These are phyloP conservation scores for Eulacestoma nigropectus DNA, from an alignment of 2,113 vertebrate species.

Conservation along the genomic window DNA sequence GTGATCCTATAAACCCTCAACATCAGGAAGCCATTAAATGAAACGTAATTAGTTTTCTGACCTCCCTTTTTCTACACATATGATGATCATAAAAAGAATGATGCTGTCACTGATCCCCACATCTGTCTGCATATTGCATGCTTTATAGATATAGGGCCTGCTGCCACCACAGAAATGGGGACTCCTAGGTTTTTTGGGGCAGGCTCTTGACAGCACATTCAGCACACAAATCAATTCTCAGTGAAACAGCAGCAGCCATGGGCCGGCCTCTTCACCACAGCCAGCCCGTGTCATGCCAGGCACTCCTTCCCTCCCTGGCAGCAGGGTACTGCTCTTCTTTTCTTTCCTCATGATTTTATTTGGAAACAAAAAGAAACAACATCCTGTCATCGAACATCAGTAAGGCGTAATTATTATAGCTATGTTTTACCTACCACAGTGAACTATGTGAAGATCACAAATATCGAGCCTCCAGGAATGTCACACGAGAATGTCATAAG, in stretches of 20 bases:
- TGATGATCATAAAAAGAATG: neutral
- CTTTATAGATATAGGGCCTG: neutral
- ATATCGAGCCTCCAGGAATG: slow-evolving; percentile 21
- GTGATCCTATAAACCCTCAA: neutral
- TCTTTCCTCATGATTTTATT: slow-evolving; percentile 7
- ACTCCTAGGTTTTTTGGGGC: neutral
- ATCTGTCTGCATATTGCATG: neutral
- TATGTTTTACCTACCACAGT: slow-evolving; percentile 31
- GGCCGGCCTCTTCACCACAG: neutral
- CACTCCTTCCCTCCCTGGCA: neutral
- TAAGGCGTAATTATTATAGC: neutral
- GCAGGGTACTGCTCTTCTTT: neutral
- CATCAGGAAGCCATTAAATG: neutral
- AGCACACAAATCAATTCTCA: neutral
- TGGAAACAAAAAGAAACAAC: slow-evolving; percentile 52
- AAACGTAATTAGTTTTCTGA: neutral
- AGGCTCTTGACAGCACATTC: neutral
- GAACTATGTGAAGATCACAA: slow-evolving; percentile 22
- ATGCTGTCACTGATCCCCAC: neutral
- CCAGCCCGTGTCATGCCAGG: neutral
- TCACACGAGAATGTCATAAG: slow-evolving; percentile 24
- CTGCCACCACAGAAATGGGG: neutral
- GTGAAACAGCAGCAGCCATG: neutral
- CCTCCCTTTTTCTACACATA: neutral
- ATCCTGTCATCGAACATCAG: slow-evolving; percentile 24